phyloP scores from a whole-genome alignment of 2,888 invertebrate species.

The Sphaerophoria rueppellii region DNA sequence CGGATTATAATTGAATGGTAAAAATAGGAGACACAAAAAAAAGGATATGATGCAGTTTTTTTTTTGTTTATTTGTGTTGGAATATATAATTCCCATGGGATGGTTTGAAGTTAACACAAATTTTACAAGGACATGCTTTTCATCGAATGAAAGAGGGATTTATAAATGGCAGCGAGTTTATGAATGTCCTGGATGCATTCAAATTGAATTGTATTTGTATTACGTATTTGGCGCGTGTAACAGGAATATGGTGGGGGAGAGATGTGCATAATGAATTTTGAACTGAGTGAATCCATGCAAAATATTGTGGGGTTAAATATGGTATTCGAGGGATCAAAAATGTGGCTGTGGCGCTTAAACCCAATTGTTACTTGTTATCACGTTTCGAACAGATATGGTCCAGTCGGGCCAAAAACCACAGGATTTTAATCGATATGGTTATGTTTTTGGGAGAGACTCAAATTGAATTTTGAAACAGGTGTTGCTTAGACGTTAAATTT shows the following conservation, averaged over 20 bases:
- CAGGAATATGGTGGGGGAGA: neutral
- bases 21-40: constrained; percentile 41
- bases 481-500: neutral
- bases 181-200: constrained; percentile 58
- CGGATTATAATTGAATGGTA: constrained; percentile 73
- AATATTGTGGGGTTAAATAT: constrained; percentile 23
- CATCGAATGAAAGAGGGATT: constrained; percentile 27
- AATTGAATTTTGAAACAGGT: neutral
- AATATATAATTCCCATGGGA: constrained; percentile 16
- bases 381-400: neutral
- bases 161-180: neutral
- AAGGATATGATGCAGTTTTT: constrained; percentile 18
- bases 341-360: neutral
- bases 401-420: constrained; percentile 5
- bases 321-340: constrained; percentile 6
- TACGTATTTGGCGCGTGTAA: constrained; percentile 42
- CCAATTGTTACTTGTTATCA: constrained; percentile 30
- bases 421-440: neutral
- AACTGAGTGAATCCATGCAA: constrained; percentile 47
- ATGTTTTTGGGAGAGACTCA: neutral
- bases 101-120: constrained; percentile 36
- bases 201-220: constrained; percentile 67
- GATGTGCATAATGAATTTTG: constrained; percentile 35
- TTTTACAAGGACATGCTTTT: constrained; percentile 39
- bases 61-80: constrained; percentile 16